Evolutionary conservation across 2,888 invertebrate species (phyloP), one percentile per base, ranked within the genome.

Genomic region (Phortica okadai): DNA sequence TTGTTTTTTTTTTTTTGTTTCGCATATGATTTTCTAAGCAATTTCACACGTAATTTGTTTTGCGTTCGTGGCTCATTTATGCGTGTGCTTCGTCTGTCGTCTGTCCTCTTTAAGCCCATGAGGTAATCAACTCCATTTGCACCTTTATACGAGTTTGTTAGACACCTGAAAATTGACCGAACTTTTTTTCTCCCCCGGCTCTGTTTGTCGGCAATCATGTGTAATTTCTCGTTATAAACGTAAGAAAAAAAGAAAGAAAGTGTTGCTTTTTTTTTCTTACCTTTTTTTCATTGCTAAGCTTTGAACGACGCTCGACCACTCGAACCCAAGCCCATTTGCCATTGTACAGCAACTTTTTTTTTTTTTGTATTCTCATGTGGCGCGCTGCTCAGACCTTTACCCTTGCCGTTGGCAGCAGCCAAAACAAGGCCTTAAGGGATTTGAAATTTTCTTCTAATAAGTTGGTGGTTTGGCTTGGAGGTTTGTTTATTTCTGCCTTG

Each of bases 31-130:
- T 81, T 81, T 81, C 81, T 82, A 80, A 81, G 82, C 82, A 82
- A 84, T 83, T 84, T 83, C 83, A 84, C 83, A 82, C 82, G 81
- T 83, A 84, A 83, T 84, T 82, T 83, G 82, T 80, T 82, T 66
- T 66, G 16, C 66, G 66, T 80, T 79, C 77, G 79, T 78, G 78
- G 79, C 74, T 79, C 77, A 78, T 78, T 81, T 80, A 25, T 54
- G 54, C 44, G 16, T 45, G 69, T 72, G 16, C 59, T 10, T 59
- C 21, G 25, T 25, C 25, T 33, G 14, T 45, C 33, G 33, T 33
- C 33, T 0, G 33, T 33, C 33, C 3, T 33, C 33, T 33, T 5
- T 21, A n/a, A 59, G 21, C 21, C 16, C 10, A 67, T 41, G 3
- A 16, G 25, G n/a, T 21, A 25, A 44, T 21, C 44, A 16, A 6